phyloP scores from a whole-genome alignment of 2,888 invertebrate genomes.

The Spisula solida region DNA sequence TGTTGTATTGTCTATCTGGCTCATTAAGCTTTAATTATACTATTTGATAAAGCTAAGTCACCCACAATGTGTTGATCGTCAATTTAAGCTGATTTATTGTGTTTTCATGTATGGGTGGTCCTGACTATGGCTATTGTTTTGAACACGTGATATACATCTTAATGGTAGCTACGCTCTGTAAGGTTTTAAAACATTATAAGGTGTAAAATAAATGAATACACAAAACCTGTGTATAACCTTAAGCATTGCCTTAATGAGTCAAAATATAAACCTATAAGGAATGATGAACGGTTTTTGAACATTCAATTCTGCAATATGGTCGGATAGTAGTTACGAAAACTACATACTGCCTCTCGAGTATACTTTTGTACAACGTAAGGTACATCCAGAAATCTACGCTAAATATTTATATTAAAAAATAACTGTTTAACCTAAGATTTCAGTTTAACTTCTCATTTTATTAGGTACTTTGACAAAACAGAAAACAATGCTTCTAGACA shows the following conservation, averaged over 20 bases:
- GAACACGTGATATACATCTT: constrained; percentile 28
- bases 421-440: no score
- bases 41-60: constrained; percentile 55
- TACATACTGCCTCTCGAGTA: no score
- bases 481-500: no score
- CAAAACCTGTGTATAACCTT: background rate
- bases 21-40: constrained; percentile 58
- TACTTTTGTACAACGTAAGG: no score
- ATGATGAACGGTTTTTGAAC: no score
- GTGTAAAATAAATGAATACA: constrained; percentile 16
- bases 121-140: constrained; percentile 44
- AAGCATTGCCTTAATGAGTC: background rate
- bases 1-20: constrained; percentile 44
- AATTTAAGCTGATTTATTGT: constrained; percentile 43
- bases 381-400: no score
- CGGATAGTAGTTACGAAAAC: no score
- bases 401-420: no score
- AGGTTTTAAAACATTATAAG: background rate
- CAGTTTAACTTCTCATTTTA: no score
- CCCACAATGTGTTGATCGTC: constrained; percentile 56
- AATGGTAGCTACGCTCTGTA: constrained; percentile 29
- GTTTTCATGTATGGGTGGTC: constrained; percentile 57
- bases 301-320: no score
- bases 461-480: no score
- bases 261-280: background rate